Percentiles rank a stretch among this genome's conserved stretches.
These are phyloP conservation scores for Drosophila nikananu DNA, from an alignment of 1,140 invertebrate species.

Conservation along the genomic window DNA sequence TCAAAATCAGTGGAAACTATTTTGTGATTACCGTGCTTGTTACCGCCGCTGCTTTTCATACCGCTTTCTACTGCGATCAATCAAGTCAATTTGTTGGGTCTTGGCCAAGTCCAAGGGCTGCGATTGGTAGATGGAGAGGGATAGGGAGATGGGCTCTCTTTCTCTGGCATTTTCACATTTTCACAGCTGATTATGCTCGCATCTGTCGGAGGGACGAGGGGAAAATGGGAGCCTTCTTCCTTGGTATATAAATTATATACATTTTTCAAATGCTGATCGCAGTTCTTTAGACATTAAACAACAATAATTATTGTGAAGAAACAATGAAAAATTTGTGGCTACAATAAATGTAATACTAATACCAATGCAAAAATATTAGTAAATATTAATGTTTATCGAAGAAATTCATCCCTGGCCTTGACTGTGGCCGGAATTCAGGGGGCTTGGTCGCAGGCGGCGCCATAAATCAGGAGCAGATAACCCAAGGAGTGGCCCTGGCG, in stretches of 20 bases:
- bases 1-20: conserved; percentile 80
- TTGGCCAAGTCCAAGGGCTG: conserved; percentile 11
- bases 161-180: conserved; percentile 11
- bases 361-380: neutral
- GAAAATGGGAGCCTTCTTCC: conserved; percentile 17
- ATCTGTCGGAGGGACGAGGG: conserved; percentile 40
- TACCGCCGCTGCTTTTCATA: conserved; percentile 70
- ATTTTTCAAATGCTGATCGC: neutral
- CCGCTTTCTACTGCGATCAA: conserved; percentile 77
- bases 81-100: conserved; percentile 73
- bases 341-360: neutral
- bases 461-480: conserved; percentile 16
- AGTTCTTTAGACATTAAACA: neutral
- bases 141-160: too few relatives aligned
- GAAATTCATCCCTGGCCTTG: neutral
- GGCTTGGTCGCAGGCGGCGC: conserved; percentile 12
- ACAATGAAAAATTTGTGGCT: too few relatives aligned
- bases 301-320: too few relatives aligned
- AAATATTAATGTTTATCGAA: neutral
- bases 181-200: conserved; percentile 51
- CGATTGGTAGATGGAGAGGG: neutral
- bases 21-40: conserved; percentile 74
- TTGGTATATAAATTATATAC: neutral
- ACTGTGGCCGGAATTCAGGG: neutral
- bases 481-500: conserved; percentile 13